These are phyloP conservation scores for Quadroppia sp. DNA, from an alignment of 2,888 invertebrate genomes.

Conservation along the genomic window DNA sequence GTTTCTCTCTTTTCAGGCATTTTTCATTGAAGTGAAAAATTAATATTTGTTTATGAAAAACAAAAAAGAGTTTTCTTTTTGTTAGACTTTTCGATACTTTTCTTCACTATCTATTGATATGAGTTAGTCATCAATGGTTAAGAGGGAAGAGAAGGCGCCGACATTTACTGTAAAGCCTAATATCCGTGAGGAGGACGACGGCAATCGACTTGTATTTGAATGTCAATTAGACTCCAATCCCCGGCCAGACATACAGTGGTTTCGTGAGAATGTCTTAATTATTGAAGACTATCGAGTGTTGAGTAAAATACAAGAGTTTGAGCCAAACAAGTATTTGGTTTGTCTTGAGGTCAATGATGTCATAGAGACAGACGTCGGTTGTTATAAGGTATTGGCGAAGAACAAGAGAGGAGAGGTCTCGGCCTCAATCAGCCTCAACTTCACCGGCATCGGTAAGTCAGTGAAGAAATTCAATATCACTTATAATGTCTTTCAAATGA, in stretches of 20 bases:
- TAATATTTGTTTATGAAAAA: too few relatives aligned
- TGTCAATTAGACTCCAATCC: slow-evolving; percentile 82
- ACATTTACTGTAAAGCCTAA: slow-evolving; percentile 98
- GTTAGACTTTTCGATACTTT: too few relatives aligned
- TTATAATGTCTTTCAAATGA: too few relatives aligned
- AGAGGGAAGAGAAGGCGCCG: slow-evolving; percentile 74
- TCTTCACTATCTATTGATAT: too few relatives aligned
- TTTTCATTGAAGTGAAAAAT: neutral
- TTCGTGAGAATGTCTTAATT: slow-evolving; percentile 71
- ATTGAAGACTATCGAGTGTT: slow-evolving; percentile 73
- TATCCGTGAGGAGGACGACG: slow-evolving; percentile 91
- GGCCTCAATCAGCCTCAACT: slow-evolving; percentile 93
- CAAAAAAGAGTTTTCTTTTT: too few relatives aligned
- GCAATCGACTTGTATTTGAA: slow-evolving; percentile 89
- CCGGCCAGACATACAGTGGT: slow-evolving; percentile 72
- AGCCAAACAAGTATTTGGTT: slow-evolving; percentile 79
- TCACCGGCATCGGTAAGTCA: slow-evolving; percentile 83
- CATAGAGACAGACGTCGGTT: slow-evolving; percentile 89
- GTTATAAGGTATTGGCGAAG: slow-evolving; percentile 94
- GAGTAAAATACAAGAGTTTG: slow-evolving; percentile 80
- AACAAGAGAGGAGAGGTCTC: slow-evolving; percentile 96
- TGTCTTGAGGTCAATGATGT: slow-evolving; percentile 92
- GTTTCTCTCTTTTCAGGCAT: neutral
- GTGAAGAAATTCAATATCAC: too few relatives aligned
- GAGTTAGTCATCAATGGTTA: neutral